These are phyloP conservation scores for Sebastes trivittatus DNA, from an alignment of 2,797 vertebrate genomes.

Conservation along the genomic window DNA sequence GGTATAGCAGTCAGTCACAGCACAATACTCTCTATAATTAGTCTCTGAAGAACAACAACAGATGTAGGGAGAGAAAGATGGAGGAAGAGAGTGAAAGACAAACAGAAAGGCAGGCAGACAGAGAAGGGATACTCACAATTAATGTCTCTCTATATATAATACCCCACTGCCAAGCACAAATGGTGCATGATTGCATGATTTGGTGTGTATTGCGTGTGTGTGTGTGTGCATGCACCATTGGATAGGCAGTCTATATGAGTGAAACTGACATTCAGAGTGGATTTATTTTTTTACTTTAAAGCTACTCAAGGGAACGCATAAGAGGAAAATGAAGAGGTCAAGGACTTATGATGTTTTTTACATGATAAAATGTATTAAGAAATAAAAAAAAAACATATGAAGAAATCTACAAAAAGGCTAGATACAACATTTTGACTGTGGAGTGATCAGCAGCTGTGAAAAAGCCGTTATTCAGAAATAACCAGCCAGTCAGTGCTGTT, in stretches of 20 bases:
- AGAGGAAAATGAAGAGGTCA: not conserved
- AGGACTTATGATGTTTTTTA: not conserved
- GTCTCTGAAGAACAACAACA: constrained; percentile 78
- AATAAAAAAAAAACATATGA: too few species aligned
- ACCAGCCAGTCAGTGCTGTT: not conserved
- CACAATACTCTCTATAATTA: constrained; percentile 78
- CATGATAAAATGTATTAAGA: not conserved
- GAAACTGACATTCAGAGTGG: not conserved
- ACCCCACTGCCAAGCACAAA: constrained; percentile 23
- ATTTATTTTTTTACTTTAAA: not conserved
- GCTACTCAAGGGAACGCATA: not conserved
- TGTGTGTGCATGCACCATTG: not conserved
- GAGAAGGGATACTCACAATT: constrained; percentile 18
- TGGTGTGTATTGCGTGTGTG: constrained; percentile 2
- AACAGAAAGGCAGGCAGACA: constrained; percentile 23
- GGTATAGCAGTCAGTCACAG: constrained; percentile 79
- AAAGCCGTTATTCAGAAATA: not conserved
- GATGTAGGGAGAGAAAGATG: constrained; percentile 66
- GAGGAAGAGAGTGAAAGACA: constrained; percentile 33
- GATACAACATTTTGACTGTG: not conserved
- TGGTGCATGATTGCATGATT: constrained; percentile 25
- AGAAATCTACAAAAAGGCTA: not conserved
- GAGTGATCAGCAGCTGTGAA: not conserved
- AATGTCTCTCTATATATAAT: constrained; percentile 20
- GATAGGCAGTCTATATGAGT: not conserved